Conservation (phyloP, 2,113 vertebrate genomes). For the Saccopteryx leptura region DNA sequence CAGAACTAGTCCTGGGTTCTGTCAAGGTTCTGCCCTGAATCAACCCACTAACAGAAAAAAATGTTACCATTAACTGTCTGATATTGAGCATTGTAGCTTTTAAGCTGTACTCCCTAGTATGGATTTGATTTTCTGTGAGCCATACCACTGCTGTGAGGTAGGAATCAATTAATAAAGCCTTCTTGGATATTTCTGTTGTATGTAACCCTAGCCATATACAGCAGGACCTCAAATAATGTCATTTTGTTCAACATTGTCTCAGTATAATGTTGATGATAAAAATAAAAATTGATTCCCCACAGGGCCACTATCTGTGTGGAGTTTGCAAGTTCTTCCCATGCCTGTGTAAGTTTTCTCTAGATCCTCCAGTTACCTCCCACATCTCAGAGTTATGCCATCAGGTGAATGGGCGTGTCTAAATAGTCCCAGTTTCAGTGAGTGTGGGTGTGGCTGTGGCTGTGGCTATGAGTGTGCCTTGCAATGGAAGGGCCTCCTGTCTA, state of each 20-base stretch:
- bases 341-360: no score
- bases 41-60: background rate
- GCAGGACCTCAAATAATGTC: background rate
- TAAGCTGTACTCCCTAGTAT: background rate
- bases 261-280: background rate
- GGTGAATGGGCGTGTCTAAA: background rate
- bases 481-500: background rate
- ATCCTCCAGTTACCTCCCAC: no score
- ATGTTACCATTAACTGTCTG: background rate
- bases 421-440: background rate
- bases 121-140: background rate
- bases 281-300: background rate
- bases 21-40: background rate
- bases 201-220: background rate
- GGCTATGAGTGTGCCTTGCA: background rate
- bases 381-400: background rate
- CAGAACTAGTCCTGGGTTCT: background rate
- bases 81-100: background rate
- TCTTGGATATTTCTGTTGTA: background rate
- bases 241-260: background rate
- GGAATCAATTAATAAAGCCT: background rate
- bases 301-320: background rate
- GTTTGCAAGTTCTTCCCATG: no score
- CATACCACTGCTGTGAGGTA: background rate
- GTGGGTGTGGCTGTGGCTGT: background rate